Percentiles rank a stretch among this genome's conserved stretches.
These are phyloP conservation scores for Leguminivora glycinivorella DNA, from an alignment of 1,140 invertebrate genomes.

Conservation along the genomic window DNA sequence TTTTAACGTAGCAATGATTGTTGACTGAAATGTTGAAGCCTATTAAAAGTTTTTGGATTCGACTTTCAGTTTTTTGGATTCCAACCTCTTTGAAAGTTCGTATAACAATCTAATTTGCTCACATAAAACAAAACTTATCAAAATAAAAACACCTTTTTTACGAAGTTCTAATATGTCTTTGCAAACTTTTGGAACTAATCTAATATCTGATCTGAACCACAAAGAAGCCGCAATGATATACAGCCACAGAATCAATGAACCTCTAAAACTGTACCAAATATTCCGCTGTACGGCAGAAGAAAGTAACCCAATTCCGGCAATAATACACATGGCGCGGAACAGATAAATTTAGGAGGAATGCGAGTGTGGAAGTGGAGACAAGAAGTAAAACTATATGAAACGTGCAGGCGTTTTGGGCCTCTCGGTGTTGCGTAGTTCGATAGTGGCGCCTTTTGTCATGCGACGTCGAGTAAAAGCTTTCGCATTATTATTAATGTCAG, in stretches of 20 bases:
- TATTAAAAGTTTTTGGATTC: too few species aligned
- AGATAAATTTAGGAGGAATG: constrained; percentile 17
- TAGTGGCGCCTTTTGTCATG: constrained; percentile 28
- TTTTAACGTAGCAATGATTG: too few species aligned
- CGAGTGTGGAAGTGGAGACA: background rate
- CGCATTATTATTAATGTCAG: constrained; percentile 29
- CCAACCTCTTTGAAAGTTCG: too few species aligned
- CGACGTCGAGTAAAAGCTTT: constrained; percentile 27
- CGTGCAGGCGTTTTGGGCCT: background rate
- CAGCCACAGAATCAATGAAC: constrained; percentile 11
- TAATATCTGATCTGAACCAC: constrained; percentile 4
- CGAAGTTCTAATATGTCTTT: background rate
- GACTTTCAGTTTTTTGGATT: too few species aligned
- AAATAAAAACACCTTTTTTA: background rate
- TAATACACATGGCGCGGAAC: constrained; percentile 25
- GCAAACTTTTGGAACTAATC: background rate
- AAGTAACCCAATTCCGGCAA: constrained; percentile 27
- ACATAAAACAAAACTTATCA: too few species aligned
- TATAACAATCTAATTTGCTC: too few species aligned
- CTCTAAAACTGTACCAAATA: constrained; percentile 26
- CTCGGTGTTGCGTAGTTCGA: background rate
- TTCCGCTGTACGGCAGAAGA: constrained; percentile 12
- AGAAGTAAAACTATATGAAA: background rate
- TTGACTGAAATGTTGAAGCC: too few species aligned
- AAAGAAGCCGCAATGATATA: constrained; percentile 17